Evolutionary conservation across 2,888 invertebrate genomes (phyloP).

Genomic region (Hymenopus coronatus): DNA sequence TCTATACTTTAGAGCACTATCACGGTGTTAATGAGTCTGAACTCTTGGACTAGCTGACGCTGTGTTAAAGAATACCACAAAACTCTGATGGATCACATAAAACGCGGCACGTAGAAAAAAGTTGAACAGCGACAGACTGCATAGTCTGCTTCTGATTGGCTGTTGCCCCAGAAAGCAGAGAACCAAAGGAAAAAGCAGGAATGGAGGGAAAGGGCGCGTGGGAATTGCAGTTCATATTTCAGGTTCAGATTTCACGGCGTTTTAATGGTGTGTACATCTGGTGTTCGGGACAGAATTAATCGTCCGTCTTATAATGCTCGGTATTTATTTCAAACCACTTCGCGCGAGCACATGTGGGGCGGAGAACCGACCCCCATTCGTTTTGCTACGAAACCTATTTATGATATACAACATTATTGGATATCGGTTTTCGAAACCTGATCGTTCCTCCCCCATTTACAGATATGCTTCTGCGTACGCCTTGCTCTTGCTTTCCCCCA

Average conservation of each 20-base stretch:
- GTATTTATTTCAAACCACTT: neutral
- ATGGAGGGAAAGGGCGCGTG: neutral
- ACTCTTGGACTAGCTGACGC: too few relatives aligned
- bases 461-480: neutral
- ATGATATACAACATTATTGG: slow-evolving; percentile 25
- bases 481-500: too few relatives aligned
- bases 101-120: neutral
- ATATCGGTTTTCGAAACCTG: slow-evolving; percentile 25
- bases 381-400: slow-evolving; percentile 14
- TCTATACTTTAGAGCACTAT: too few relatives aligned
- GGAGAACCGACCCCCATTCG: neutral
- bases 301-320: neutral
- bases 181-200: neutral
- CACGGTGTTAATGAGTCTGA: too few relatives aligned
- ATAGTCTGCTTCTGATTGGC: neutral
- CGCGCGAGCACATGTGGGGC: neutral
- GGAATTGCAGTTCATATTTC: neutral
- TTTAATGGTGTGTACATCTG: neutral
- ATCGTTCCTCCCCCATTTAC: neutral
- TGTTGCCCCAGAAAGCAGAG: neutral
- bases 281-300: neutral
- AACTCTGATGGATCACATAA: neutral
- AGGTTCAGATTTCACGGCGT: neutral
- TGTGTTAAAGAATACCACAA: too few relatives aligned
- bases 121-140: neutral